Base-by-base conservation (phyloP, 1,140 invertebrate genomes). In the Drosophila takahashii region DNA sequence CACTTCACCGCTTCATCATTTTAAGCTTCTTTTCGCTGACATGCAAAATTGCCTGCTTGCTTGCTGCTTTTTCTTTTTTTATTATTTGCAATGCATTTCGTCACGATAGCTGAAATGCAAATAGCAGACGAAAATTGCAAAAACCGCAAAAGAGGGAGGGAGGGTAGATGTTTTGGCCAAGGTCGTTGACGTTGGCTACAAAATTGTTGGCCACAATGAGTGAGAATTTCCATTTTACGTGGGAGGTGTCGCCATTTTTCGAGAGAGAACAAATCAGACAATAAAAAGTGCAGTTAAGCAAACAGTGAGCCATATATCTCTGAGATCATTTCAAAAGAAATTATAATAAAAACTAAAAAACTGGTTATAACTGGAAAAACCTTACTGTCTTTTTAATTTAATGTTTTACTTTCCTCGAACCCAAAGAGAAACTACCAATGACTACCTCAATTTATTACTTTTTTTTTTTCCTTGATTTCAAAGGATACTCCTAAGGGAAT, bases 51-150 rank as follows among this genome's bases (percentile, higher is more conserved):
- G 11, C 15, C n/a, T 16, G 47, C 16, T 15, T 22, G 13, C 22
- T 47, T 22, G 22, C 22, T 22, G 22, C 22, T 16, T 45, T 50
- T 39, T 44, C 15, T 13, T 34, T 39, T 44, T 22, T 13, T 34
- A 27, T 26, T 29, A 62, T 32, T 62, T 48, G 58, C 36, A 50
- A 50, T 56, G 36, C 70, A 84, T 84, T 75, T 76, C 64, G 74
- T 66, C 80, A 84, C 65, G 77, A 83, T 42, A 61, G 69, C 56
- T 73, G 80, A 69, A 74, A 70, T 74, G 79, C 70, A 80, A 81
- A 72, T 73, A 56, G 51, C 61, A 58, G 58, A 56, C 26, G 34
- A 60, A 67, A 76, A 77, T 34, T 67, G 44, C 34, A 64, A 71
- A 57, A 62, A 53, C 51, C 41, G 54, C 73, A 72, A 62, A 9